phyloP scores from a whole-genome alignment of 2,797 vertebrate species.

The Oreonectes daqikongensis region DNA sequence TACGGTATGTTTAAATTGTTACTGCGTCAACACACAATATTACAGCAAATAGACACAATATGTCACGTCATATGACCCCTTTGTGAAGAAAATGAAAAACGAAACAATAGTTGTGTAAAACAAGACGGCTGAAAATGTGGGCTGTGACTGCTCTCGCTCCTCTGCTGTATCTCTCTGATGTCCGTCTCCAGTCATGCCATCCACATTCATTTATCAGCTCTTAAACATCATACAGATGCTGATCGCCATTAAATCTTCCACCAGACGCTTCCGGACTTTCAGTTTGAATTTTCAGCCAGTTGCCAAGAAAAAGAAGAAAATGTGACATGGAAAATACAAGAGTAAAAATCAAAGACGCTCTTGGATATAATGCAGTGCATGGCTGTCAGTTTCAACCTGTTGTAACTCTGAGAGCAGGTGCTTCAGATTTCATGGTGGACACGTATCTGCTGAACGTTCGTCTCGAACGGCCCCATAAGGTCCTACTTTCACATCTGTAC shows the following conservation, averaged over 20 bases:
- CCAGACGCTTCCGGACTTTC: slow-evolving; percentile 45
- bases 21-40: no score
- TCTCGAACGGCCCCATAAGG: slow-evolving; percentile 1
- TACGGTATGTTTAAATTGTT: no score
- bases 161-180: slow-evolving; percentile 13
- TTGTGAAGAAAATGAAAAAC: no score
- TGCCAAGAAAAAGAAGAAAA: slow-evolving; percentile 41
- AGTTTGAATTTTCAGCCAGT: slow-evolving; percentile 47
- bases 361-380: slow-evolving; percentile 5
- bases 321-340: slow-evolving; percentile 25
- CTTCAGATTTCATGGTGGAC: slow-evolving; percentile 33
- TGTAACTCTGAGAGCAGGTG: slow-evolving; percentile 21
- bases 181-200: slow-evolving; percentile 23
- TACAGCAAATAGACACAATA: no score
- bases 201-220: slow-evolving; percentile 56
- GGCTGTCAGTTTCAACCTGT: slow-evolving; percentile 6
- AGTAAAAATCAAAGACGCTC: slow-evolving; percentile 14
- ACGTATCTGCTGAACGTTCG: background rate
- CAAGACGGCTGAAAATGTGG: no score
- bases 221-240: slow-evolving; percentile 55
- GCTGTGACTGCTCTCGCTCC: no score
- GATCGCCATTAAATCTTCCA: slow-evolving; percentile 54
- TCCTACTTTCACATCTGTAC: background rate
- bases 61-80: no score
- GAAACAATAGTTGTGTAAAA: no score